A percentile compares a stretch with the other conserved stretches of the same genome.
These are phyloP conservation scores for Pocillopora damicornis DNA, from an alignment of 64 coral and sea anemone genomes.

Conservation along the genomic window DNA sequence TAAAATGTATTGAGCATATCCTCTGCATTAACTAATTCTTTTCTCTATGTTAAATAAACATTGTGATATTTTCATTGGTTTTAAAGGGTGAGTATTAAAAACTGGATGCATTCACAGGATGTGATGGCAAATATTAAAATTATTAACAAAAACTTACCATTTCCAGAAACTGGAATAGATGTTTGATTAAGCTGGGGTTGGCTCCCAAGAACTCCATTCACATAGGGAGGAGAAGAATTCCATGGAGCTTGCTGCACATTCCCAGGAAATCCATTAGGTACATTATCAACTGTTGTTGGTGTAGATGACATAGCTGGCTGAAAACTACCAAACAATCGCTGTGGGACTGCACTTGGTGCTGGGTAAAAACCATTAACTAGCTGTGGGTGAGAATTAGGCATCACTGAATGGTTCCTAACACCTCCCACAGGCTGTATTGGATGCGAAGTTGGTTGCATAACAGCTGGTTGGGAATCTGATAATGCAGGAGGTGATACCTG, in stretches of 20 bases:
- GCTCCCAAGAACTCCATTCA: background rate
- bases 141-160: constrained; percentile 2
- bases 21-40: too few species aligned
- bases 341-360: constrained; percentile 19
- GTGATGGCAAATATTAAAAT: background rate
- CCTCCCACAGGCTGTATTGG: background rate
- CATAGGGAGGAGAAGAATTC: background rate
- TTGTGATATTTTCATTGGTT: background rate
- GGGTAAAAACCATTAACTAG: constrained; percentile 21
- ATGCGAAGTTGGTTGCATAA: constrained; percentile 26
- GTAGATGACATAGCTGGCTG: constrained; percentile 80
- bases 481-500: constrained; percentile 27
- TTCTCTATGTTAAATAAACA: background rate
- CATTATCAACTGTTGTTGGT: constrained; percentile 32
- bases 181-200: background rate
- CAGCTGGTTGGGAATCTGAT: constrained; percentile 32
- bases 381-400: constrained; percentile 4
- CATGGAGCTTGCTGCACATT: constrained; percentile 28
- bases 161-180: background rate
- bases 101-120: background rate
- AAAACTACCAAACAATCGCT: constrained; percentile 48
- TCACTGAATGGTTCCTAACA: background rate
- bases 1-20: too few species aligned
- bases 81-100: background rate
- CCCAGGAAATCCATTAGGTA: constrained; percentile 36